Percentiles rank a stretch among this genome's conserved stretches.
Conservation (phyloP, 2,888 invertebrate species). For the Drosophila demipolita region DNA sequence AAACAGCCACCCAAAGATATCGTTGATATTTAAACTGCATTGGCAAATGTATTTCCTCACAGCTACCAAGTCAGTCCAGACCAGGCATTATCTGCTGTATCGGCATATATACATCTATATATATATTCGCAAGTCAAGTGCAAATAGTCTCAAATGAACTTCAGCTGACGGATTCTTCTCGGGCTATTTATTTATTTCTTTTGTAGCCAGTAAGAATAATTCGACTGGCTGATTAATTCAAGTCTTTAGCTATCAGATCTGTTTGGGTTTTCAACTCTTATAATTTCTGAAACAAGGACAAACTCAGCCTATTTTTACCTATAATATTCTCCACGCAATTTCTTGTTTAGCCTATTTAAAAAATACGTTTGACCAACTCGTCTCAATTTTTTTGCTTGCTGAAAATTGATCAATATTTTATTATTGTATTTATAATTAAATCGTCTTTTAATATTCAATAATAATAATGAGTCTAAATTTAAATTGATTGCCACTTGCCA, state of each 20-base stretch:
- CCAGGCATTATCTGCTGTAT: background rate
- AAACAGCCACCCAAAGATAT: constrained; percentile 24
- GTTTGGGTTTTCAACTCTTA: background rate
- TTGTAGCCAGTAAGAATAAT: background rate
- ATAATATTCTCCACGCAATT: background rate
- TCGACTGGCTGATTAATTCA: background rate
- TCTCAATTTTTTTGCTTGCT: background rate
- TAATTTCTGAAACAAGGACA: too few relatives aligned
- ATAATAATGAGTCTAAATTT: constrained; percentile 31
- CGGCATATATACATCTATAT: background rate
- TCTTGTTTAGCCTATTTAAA: background rate
- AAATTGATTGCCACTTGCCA: constrained; percentile 37
- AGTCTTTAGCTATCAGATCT: background rate
- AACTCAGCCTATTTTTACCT: background rate
- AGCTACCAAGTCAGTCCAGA: background rate
- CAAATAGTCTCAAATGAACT: background rate
- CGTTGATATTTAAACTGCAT: constrained; percentile 14
- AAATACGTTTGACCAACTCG: background rate
- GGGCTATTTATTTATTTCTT: background rate
- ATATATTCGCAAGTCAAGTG: background rate
- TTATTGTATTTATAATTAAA: background rate
- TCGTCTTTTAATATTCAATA: background rate
- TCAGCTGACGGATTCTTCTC: background rate
- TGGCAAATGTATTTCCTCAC: background rate
- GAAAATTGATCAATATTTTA: background rate